Evolutionary conservation across 2,113 vertebrate genomes (phyloP), one percentile per base, ranked within the genome.

Genomic region (Megalops atlanticus): DNA sequence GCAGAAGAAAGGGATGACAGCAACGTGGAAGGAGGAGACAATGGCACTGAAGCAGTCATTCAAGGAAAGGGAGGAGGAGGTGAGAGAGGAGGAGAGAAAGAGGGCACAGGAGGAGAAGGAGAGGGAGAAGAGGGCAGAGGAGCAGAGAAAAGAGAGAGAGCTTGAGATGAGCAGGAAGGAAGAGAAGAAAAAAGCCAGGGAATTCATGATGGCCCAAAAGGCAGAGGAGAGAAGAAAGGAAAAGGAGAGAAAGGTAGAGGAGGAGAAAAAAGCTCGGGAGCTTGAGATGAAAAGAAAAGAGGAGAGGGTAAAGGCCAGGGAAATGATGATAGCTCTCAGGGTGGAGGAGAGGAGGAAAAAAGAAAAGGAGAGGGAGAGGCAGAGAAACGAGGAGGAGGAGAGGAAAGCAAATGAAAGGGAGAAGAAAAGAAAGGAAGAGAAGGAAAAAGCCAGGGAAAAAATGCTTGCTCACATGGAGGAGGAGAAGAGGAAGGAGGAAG

Each of bases 231-330:
- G n/a, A 33, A 89, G 0, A 90, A 88, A 0, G 86, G 87, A 27
- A 90, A 90, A 0, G 84, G 73, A n/a, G 88, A 93, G 7, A 88
- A 88, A 16, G 94, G 93, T 38, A 96, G 96, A 4, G 94, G 94
- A 36, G 94, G 78, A 2, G 92, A 93, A 87, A n/a, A 77, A 4
- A 93, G 89, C 24, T 93, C 73, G 1, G 94, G 90, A 38, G 88
- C 77, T 0, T 85, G 82, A 16, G 86, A 31, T 4, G 90, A 78
- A 12, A 86, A 16, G 0, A 90, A 77, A 3, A 88, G 27, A 0
- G 88, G 27, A 5, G 87, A 72, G 1, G 94, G 86, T 39, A 93
- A 92, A 80, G 72, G n/a, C 58, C 2, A 64, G 15, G 49, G 92
- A 93, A 68, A 91, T 92, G 79, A 64, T 87, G 8, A 78, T 92